Percentiles rank a stretch among this genome's conserved stretches.
Conservation (phyloP, 53 echinoderm and acorn worm genomes). For the Temnopleurus reevesii region DNA sequence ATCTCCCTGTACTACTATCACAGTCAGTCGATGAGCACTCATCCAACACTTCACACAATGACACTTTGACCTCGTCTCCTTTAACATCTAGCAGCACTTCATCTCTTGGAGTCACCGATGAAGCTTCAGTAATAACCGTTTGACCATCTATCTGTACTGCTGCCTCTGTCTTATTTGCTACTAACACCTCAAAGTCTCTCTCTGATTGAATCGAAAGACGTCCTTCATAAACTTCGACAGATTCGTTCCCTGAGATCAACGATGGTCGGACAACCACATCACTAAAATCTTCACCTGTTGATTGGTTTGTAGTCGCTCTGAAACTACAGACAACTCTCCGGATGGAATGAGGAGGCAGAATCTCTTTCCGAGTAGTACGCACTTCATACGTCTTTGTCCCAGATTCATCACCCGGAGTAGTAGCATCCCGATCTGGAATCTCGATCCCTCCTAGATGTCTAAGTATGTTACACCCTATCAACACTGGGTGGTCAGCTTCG, state of each 20-base stretch:
- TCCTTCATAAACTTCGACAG: background rate
- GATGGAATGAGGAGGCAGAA: background rate
- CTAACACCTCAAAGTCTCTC: background rate
- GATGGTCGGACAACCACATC: background rate
- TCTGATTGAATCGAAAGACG: background rate
- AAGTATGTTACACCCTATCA: conserved; percentile 47
- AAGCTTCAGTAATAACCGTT: background rate
- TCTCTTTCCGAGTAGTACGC: too few relatives aligned
- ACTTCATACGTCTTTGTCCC: too few relatives aligned
- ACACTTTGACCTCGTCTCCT: background rate
- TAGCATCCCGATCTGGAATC: too few relatives aligned
- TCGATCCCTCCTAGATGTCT: too few relatives aligned
- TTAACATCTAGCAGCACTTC: conserved; percentile 11
- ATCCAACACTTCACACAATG: background rate
- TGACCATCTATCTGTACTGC: background rate
- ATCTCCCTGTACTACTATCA: too few relatives aligned
- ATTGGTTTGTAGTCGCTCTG: too few relatives aligned
- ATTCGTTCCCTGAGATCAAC: background rate
- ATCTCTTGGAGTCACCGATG: background rate
- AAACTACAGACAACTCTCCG: background rate
- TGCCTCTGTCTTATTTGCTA: background rate
- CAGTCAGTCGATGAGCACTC: too few relatives aligned
- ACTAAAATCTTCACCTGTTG: too few relatives aligned
- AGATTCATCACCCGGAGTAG: too few relatives aligned
- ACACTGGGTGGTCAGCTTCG: background rate